phyloP scores from a whole-genome alignment of 2,797 vertebrate genomes.

The Mastacembelus armatus region DNA sequence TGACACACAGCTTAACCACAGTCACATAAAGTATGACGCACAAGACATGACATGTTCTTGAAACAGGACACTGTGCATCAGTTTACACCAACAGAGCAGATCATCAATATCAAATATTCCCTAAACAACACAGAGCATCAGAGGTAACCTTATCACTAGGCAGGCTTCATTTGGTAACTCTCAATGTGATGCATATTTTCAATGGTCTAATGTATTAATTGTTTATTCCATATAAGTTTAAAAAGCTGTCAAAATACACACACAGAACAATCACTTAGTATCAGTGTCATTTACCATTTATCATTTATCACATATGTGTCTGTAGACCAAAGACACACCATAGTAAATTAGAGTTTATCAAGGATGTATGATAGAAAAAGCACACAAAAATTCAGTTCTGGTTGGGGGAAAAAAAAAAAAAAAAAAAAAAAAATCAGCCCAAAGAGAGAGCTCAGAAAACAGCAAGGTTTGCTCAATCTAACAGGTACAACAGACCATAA shows the following conservation, averaged over 20 bases:
- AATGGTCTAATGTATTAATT: too few relatives aligned
- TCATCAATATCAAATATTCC: conserved; percentile 25
- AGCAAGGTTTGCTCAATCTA: neutral
- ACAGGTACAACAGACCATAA: neutral
- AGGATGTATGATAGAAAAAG: neutral
- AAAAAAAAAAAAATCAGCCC: neutral
- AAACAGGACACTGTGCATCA: conserved; percentile 26
- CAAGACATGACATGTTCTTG: conserved; percentile 31
- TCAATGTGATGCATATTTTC: too few relatives aligned
- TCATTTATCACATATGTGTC: too few relatives aligned
- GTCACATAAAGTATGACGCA: conserved; percentile 28
- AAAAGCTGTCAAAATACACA: too few relatives aligned
- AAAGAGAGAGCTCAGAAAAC: neutral
- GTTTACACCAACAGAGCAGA: conserved; percentile 32
- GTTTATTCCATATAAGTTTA: too few relatives aligned
- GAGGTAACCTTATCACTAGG: conserved; percentile 21
- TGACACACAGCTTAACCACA: neutral
- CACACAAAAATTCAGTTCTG: neutral
- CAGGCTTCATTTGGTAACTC: too few relatives aligned
- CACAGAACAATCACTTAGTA: too few relatives aligned
- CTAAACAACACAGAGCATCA: conserved; percentile 19
- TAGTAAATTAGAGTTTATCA: neutral
- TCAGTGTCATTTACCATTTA: too few relatives aligned
- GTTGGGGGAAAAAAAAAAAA: neutral
- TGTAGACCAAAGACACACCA: too few relatives aligned